These are phyloP conservation scores for Galeopterus variegatus DNA, from an alignment of 2,113 vertebrate species.

Conservation along the genomic window DNA sequence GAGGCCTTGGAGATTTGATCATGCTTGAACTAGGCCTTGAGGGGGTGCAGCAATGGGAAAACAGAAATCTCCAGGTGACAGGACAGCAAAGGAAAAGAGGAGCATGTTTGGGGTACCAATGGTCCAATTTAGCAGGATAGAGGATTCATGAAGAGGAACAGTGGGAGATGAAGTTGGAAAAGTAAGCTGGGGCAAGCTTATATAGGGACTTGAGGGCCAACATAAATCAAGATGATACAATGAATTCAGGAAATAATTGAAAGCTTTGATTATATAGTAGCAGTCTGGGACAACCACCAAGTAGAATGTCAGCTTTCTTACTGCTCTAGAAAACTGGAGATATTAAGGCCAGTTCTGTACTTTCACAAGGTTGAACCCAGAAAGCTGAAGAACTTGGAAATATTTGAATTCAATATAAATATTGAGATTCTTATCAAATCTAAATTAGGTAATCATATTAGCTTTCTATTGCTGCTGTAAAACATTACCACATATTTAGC, in stretches of 20 bases:
- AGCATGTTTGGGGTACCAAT: neutral
- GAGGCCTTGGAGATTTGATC: neutral
- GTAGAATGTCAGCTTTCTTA: neutral
- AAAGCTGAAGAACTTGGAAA: constrained; percentile 13
- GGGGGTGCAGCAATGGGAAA: neutral
- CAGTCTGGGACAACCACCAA: neutral
- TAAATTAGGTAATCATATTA: neutral
- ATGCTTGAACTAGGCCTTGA: neutral
- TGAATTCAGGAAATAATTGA: constrained; percentile 15
- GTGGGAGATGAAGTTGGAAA: neutral
- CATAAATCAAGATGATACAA: neutral
- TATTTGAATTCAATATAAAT: neutral
- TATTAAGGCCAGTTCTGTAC: neutral
- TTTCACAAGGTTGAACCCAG: neutral
- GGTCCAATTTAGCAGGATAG: neutral
- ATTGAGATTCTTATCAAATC: constrained; percentile 38
- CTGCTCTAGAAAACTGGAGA: neutral
- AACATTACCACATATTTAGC: neutral
- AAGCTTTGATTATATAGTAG: neutral
- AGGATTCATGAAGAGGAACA: neutral
- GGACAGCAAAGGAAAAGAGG: neutral
- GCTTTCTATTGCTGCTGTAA: constrained; percentile 2
- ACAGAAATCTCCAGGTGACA: neutral
- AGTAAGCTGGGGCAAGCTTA: neutral
- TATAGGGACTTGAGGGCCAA: neutral